Conservation (phyloP, 1,140 invertebrate species). For the Spodoptera frugiperda region DNA sequence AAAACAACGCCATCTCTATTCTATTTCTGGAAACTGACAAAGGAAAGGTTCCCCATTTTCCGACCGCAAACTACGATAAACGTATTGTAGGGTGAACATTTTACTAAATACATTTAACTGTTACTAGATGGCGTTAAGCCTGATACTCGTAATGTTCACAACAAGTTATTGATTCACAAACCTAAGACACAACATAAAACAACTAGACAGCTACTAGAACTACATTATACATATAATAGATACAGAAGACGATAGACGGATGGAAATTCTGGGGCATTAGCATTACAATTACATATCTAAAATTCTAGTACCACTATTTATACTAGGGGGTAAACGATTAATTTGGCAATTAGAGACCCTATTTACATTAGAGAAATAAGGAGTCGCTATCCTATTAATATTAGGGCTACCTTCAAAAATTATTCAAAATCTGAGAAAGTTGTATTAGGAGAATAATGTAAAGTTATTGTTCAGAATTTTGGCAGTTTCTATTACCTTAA, state of each 20-base stretch:
- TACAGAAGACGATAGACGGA: conserved; percentile 85
- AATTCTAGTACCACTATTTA: conserved; percentile 68
- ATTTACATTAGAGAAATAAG: conserved; percentile 63
- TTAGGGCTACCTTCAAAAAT: conserved; percentile 39
- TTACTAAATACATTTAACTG: not conserved
- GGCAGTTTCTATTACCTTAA: no score
- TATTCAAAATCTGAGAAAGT: not conserved
- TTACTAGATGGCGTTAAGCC: conserved; percentile 12
- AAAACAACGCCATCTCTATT: no score
- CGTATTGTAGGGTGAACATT: not conserved
- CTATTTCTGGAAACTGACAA: no score
- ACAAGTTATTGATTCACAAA: conserved; percentile 54
- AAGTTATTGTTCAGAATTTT: no score
- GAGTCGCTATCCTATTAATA: conserved; percentile 41
- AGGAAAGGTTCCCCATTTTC: no score
- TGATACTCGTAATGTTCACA: not conserved
- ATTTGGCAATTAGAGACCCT: conserved; percentile 72
- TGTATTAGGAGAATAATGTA: not conserved
- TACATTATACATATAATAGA: conserved; percentile 81
- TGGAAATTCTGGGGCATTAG: conserved; percentile 87
- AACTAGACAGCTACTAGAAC: conserved; percentile 75
- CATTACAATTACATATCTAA: conserved; percentile 71
- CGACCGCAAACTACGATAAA: no score
- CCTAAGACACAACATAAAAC: conserved; percentile 60
- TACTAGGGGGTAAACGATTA: conserved; percentile 67